These are phyloP conservation scores for Lophotis ruficrista DNA, from an alignment of 2,113 vertebrate species.

Conservation along the genomic window DNA sequence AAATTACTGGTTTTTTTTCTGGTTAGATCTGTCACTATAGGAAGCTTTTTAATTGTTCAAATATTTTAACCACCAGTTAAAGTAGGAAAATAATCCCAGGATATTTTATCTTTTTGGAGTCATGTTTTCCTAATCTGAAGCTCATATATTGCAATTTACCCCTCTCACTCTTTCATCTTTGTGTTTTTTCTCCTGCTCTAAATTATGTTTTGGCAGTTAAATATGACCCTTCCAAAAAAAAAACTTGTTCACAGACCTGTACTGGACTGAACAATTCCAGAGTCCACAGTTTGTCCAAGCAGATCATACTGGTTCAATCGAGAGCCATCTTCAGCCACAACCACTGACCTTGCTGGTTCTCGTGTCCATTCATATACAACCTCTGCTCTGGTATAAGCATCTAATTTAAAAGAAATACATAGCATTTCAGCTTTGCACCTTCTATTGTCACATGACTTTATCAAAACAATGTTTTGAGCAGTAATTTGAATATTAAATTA, in stretches of 20 bases:
- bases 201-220: not conserved
- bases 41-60: not conserved
- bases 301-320: conserved; percentile 97
- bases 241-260: conserved; percentile 81
- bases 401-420: conserved; percentile 69
- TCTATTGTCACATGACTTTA: not conserved
- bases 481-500: not conserved
- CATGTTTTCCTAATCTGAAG: not conserved
- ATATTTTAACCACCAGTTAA: not conserved
- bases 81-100: not conserved
- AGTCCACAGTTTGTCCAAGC: conserved; percentile 94
- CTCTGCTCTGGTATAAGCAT: conserved; percentile 96
- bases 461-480: not conserved
- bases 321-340: conserved; percentile 96
- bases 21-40: not conserved
- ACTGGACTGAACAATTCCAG: conserved; percentile 96
- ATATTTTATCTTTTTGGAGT: not conserved
- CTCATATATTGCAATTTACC: not conserved
- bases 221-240: not conserved
- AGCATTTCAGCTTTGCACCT: not conserved
- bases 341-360: conserved; percentile 92
- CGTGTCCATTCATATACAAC: conserved; percentile 97
- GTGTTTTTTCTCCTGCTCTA: not conserved
- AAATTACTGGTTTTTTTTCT: not conserved
- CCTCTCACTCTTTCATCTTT: not conserved